phyloP scores from a whole-genome alignment of 2,797 vertebrate species.

The Acanthurus tractus region DNA sequence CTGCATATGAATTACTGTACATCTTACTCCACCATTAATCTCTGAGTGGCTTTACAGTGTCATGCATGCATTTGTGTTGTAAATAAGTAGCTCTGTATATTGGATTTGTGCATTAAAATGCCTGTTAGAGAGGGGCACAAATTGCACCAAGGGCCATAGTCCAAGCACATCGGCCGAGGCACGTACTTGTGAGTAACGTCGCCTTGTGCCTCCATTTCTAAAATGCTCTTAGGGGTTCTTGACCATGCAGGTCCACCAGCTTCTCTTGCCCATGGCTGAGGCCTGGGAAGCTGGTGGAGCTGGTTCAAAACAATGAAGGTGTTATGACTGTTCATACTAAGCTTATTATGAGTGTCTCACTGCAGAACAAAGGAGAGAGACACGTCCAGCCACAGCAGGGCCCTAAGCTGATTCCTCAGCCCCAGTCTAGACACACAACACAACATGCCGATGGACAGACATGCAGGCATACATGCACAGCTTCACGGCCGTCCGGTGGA shows the following conservation, averaged over 20 bases:
- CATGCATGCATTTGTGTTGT: constrained; percentile 23
- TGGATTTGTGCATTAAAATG: constrained; percentile 47
- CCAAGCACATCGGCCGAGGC: constrained; percentile 25
- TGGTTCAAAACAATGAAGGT: constrained; percentile 73
- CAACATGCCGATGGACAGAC: constrained; percentile 49
- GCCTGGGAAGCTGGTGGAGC: constrained; percentile 57
- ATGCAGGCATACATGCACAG: constrained; percentile 17
- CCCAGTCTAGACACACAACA: constrained; percentile 68
- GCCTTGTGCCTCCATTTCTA: constrained; percentile 47
- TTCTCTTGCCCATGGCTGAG: constrained; percentile 36
- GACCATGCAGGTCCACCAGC: constrained; percentile 32
- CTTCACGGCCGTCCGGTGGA: constrained; percentile 3
- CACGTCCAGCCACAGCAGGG: constrained; percentile 74
- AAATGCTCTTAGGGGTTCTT: constrained; percentile 61
- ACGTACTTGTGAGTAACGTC: constrained; percentile 59
- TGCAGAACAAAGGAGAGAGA: constrained; percentile 77
- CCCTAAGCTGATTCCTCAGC: constrained; percentile 75
- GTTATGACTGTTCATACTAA: constrained; percentile 81
- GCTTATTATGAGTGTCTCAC: constrained; percentile 78
- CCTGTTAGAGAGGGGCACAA: constrained; percentile 46
- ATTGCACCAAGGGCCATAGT: constrained; percentile 30
- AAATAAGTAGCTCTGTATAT: constrained; percentile 46
- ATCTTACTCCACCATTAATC: constrained; percentile 26
- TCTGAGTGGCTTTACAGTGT: constrained; percentile 28
- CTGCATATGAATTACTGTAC: constrained; percentile 10